Conservation (phyloP, 2,113 vertebrate genomes). For the Pontoporia blainvillei region DNA sequence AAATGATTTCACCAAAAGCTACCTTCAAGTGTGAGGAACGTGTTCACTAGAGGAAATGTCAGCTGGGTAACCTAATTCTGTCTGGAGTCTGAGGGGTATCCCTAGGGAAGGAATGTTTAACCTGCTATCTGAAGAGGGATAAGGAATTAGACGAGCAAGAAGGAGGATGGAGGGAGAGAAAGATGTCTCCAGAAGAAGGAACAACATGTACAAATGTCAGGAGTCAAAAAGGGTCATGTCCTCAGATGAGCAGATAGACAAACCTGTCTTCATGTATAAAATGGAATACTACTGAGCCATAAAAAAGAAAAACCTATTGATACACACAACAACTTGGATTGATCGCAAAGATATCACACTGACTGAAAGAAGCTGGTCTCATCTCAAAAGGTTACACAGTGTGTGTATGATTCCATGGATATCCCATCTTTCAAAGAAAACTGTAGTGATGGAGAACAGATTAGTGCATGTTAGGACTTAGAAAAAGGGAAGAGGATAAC, state of each 20-base stretch:
- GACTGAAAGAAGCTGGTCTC: not conserved
- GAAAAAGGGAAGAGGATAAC: not conserved
- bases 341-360: not conserved
- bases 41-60: rapidly evolving
- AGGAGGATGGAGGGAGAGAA: not conserved
- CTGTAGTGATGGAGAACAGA: not conserved
- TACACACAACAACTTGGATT: not conserved
- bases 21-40: not conserved
- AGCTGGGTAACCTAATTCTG: not conserved
- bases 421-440: not conserved
- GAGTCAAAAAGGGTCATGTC: not conserved
- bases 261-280: not conserved
- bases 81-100: not conserved
- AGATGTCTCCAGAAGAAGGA: not conserved
- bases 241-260: not conserved
- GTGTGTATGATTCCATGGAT: no score
- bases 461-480: rapidly evolving
- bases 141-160: not conserved
- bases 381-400: not conserved
- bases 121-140: not conserved
- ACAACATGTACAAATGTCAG: not conserved
- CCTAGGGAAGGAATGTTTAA: not conserved
- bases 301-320: not conserved
- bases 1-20: not conserved
- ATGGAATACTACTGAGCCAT: not conserved